Evolutionary conservation across 2,797 vertebrate genomes (phyloP).

Genomic region (Holocentrus rufus): DNA sequence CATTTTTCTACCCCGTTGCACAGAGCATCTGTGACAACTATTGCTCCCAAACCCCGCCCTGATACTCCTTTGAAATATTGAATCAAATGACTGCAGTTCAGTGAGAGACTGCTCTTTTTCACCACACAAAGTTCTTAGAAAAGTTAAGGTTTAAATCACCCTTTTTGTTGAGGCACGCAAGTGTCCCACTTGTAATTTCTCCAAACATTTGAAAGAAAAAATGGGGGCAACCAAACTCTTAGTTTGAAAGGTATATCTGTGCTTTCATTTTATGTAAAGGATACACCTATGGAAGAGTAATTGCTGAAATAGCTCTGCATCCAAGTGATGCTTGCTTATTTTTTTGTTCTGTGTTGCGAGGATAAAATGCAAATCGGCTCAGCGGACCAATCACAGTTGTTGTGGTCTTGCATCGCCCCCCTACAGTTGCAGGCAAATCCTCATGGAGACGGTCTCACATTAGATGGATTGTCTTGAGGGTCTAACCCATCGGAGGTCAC

Average conservation of each 20-base stretch:
- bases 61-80: slow-evolving; percentile 45
- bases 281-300: not conserved
- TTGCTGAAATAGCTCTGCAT: too few relatives aligned
- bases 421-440: too few relatives aligned
- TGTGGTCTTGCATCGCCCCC: too few relatives aligned
- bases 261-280: slow-evolving; percentile 25
- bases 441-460: slow-evolving; percentile 22
- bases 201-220: not conserved
- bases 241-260: not conserved
- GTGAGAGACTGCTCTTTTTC: slow-evolving; percentile 1
- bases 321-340: too few relatives aligned
- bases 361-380: too few relatives aligned
- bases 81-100: slow-evolving; percentile 50
- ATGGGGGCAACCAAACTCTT: not conserved
- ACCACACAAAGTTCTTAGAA: slow-evolving; percentile 9
- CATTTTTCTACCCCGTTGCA: slow-evolving; percentile 37
- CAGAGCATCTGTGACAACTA: slow-evolving; percentile 27
- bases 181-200: not conserved
- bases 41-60: slow-evolving; percentile 26
- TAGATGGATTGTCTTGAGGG: slow-evolving; percentile 31
- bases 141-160: slow-evolving; percentile 33
- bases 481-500: slow-evolving; percentile 25
- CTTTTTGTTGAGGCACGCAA: slow-evolving; percentile 21
- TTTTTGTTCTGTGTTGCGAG: too few relatives aligned
- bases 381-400: too few relatives aligned